Evolutionary conservation across 2,888 invertebrate genomes (phyloP), one percentile per base, ranked within the genome.

Genomic region (Dusona sp.): DNA sequence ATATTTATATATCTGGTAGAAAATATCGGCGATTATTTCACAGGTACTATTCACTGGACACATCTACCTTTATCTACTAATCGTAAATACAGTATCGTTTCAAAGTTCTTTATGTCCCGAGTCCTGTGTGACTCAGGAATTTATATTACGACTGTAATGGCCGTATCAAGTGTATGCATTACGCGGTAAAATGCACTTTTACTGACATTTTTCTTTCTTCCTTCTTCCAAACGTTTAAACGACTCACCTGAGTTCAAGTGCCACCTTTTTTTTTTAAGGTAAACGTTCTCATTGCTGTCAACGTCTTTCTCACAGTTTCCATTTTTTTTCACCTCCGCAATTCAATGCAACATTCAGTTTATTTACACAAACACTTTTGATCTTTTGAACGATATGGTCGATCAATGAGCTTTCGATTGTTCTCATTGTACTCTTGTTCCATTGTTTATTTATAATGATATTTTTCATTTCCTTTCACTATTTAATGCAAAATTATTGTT

Each of bases 111-210:
- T 36, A 48, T 65, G n/a, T 11, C 64, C 42, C 22, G 16, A 51
- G 64, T 33, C 6, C 77, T 77, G n/a, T 51, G 77, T 45, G 48
- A 77, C 48, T 51, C 65, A 65, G 64, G 64, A 83, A 78, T 83
- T 83, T 79, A 83, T 83, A 72, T 33, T 42, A 65, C 73, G 73
- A 79, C 29, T 67, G 22, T 79, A 73, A 83, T 83, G 42, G 67
- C 9, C 45, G 73, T 73, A 74, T 83, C 67, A 67, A 73, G 29
- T 72, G 61, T 22, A 61, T 57, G 42, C 48, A 38, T 65, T 72
- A 33, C 19, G 38, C 54, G 11, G 64, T 65, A 48, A 75, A 42
- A 61, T 42, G 64, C 33, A 38, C 68, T 65, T 68, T 67, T 54
- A 48, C 29, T 54, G n/a, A 22, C 33, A 36, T 25, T 73, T 73